Conservation (phyloP, 2,797 vertebrate genomes). For the Myotis findleyi region DNA sequence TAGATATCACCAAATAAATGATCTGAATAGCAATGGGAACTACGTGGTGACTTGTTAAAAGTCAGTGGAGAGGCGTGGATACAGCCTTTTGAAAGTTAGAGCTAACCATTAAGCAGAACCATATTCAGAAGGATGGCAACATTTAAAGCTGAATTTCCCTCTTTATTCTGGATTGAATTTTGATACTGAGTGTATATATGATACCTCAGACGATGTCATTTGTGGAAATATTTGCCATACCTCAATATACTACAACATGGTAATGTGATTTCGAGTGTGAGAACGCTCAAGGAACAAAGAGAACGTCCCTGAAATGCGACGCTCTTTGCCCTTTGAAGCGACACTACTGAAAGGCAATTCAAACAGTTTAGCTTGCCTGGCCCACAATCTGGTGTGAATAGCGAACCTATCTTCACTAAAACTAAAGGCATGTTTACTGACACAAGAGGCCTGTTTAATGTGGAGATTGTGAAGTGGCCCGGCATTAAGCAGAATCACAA, state of each 20-base stretch:
- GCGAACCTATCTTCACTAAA: neutral
- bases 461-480: neutral
- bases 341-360: neutral
- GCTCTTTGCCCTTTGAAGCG: constrained; percentile 35
- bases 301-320: neutral
- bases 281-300: constrained; percentile 43
- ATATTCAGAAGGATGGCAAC: neutral
- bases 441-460: constrained; percentile 35
- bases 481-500: constrained; percentile 12
- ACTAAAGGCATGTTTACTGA: constrained; percentile 8
- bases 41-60: constrained; percentile 44
- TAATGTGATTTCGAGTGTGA: constrained; percentile 71
- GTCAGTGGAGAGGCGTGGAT: neutral
- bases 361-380: neutral
- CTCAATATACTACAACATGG: neutral
- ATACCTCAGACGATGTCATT: constrained; percentile 13
- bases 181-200: constrained; percentile 9
- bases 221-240: constrained; percentile 59
- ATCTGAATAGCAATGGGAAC: neutral
- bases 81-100: neutral
- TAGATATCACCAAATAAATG: neutral
- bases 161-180: constrained; percentile 7
- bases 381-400: neutral
- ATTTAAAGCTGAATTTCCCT: constrained; percentile 58
- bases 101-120: constrained; percentile 8